Evolutionary conservation across 2,888 invertebrate genomes (phyloP).

Genomic region (Cheilosia vulpina): DNA sequence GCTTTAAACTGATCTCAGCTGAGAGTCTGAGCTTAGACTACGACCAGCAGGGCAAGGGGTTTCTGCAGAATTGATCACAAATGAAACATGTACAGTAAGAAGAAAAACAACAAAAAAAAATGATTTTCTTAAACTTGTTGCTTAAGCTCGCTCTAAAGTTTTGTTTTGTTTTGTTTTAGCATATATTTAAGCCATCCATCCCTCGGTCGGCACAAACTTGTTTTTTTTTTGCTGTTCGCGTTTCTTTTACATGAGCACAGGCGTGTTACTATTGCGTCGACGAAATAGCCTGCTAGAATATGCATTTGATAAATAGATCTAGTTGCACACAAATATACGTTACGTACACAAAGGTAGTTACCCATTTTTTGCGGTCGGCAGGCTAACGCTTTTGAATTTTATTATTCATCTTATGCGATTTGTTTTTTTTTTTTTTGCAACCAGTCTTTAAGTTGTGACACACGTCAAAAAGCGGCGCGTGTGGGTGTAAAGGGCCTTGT

Average conservation of each 20-base stretch:
- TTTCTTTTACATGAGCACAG: not conserved
- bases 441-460: too few species aligned
- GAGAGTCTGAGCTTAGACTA: not conserved
- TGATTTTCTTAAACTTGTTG: constrained; percentile 20
- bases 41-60: not conserved
- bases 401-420: too few species aligned
- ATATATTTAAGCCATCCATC: not conserved
- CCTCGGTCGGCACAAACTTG: constrained; percentile 6
- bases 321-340: not conserved
- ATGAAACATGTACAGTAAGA: not conserved
- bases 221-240: not conserved
- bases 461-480: too few species aligned
- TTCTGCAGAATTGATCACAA: constrained; percentile 2
- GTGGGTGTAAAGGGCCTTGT: too few species aligned
- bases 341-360: too few species aligned
- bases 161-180: constrained; percentile 17
- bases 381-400: too few species aligned
- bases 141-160: constrained; percentile 26
- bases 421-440: too few species aligned
- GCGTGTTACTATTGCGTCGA: not conserved
- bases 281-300: not conserved
- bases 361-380: too few species aligned
- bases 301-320: constrained; percentile 5
- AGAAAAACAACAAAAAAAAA: not conserved
- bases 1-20: not conserved